These are phyloP conservation scores for Enteromius fasciolatus DNA, from an alignment of 2,797 vertebrate genomes.

Conservation along the genomic window DNA sequence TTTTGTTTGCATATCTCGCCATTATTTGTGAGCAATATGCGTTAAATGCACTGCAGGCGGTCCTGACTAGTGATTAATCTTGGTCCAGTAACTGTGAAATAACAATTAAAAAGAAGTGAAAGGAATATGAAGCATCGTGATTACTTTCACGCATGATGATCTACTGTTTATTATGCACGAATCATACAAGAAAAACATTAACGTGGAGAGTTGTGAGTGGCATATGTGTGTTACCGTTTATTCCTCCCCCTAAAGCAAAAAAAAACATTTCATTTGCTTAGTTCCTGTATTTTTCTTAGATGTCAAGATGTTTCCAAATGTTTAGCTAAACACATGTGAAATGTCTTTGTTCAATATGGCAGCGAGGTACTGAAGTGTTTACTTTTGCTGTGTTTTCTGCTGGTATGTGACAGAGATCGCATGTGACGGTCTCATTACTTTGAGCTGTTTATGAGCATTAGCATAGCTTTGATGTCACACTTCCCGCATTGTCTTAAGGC, in stretches of 20 bases:
- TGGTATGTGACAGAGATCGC: slow-evolving; percentile 7
- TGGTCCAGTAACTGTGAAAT: slow-evolving; percentile 23
- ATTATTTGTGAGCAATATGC: background rate
- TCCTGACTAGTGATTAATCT: slow-evolving; percentile 18
- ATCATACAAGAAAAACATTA: slow-evolving; percentile 7
- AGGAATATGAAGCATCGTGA: background rate
- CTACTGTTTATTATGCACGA: background rate
- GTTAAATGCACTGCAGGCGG: background rate
- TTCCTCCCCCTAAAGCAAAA: background rate
- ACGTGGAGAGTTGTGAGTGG: background rate
- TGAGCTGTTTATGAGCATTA: slow-evolving; percentile 39
- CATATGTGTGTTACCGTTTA: slow-evolving; percentile 1
- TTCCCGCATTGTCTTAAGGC: slow-evolving; percentile 39
- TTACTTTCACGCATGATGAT: slow-evolving; percentile 24
- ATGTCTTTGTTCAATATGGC: background rate
- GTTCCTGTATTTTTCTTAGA: background rate
- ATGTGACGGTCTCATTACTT: background rate
- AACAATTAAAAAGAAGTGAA: slow-evolving; percentile 15
- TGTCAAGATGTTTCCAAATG: background rate
- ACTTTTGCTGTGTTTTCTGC: slow-evolving; percentile 22
- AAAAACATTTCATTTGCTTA: background rate
- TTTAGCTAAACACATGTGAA: slow-evolving; percentile 4
- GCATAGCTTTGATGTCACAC: slow-evolving; percentile 51
- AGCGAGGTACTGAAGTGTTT: slow-evolving; percentile 3
- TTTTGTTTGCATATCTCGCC: background rate